Evolutionary conservation across 2,113 vertebrate species (phyloP), one percentile per base, ranked within the genome.

Genomic region (Rhipidura dahli): DNA sequence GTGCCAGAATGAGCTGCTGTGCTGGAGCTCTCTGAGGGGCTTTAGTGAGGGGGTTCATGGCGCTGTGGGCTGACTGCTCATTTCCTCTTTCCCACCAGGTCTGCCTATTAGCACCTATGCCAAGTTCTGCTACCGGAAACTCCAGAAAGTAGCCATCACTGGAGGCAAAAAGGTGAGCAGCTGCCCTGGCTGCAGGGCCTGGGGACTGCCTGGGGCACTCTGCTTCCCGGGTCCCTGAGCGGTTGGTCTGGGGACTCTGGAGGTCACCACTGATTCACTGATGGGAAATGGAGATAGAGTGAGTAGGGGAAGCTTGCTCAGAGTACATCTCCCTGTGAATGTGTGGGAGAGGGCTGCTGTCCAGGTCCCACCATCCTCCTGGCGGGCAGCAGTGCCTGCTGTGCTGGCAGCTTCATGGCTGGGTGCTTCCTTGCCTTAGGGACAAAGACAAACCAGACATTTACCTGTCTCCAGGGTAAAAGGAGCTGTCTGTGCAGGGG

Each of bases 81-180:
- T 88, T 51, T 64, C 83, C 59, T 97, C 53, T 92, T 31, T 89
- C 31, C 83, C 17, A 2, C 26, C 96, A 99, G 99, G 98, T 80
- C 97, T 99, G 66, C 98, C 99, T 14, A 97, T 99, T 95, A 99
- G 99, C 97, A 99, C 98, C 9, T 99, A 99, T 0, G 98, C 98
- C 80, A 99, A 98, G 61, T 99, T 99, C 97, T 99, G 99, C 97
- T 98, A 98, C 90, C 96, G 99, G 73, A 99, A 99, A 31, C 98
- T 99, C 61, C 98, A 98, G 97, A 99, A 99, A 80, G 99, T 99
- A 7, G 98, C 98, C 0, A 50, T 99, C 93, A 99, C 98, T 0
- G 99, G 99, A 60, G 99, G 99, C 80, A 99, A 99, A 95, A 99
- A 99, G 98, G 99, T 99, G 94, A 97, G 97, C 3, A 3, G 37